Base-by-base conservation (phyloP, 2,113 vertebrate species). In the Cyanoliseus patagonus region DNA sequence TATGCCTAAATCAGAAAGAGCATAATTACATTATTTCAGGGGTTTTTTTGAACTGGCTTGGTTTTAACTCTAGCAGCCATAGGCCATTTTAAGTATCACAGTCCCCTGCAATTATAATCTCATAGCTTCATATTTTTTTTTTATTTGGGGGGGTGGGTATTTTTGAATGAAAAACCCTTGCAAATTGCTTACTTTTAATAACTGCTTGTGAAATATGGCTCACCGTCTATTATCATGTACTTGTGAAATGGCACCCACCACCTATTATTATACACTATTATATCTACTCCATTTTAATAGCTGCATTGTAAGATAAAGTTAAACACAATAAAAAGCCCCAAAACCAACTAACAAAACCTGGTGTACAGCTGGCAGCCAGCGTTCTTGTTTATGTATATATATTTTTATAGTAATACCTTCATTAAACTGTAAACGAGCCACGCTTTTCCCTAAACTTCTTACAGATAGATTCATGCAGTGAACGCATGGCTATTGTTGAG, bases 311-410 rank as follows among this genome's bases (percentile, higher is more conserved):
- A 91, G 90, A 59, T 31, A 62, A 66, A 75, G 7, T 13, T 9
- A 22, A n/a, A 76, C 42, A 20, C 57, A 31, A 13, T 25, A 24
- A 19, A 17, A 10, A 16, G 0, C 1, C 2, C 9, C 3, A 15
- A 46, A 6, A 3, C 14, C 8, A 19, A 2, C 25, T 42, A 69
- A 55, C 9, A 88, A 62, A 75, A 31, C 6, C 27, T 55, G 20
- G 20, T 64, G 33, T 92, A 68, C 5, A 83, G 7, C 55, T 33
- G 51, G 37, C 22, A 81, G 42, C 24, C 33, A 86, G 9, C 24
- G 22, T 33, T 88, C 61, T 75, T 74, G 4, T 41, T 86, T 67
- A 51, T 8, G 1, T 66, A 15, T 42, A 15, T 42, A 9, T 49
- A 25, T 63, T 85, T 95, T 70, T 70, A 59, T 47, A 57, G n/a